phyloP scores from a whole-genome alignment of 2,888 invertebrate genomes.

The Diplazon laetatorius region DNA sequence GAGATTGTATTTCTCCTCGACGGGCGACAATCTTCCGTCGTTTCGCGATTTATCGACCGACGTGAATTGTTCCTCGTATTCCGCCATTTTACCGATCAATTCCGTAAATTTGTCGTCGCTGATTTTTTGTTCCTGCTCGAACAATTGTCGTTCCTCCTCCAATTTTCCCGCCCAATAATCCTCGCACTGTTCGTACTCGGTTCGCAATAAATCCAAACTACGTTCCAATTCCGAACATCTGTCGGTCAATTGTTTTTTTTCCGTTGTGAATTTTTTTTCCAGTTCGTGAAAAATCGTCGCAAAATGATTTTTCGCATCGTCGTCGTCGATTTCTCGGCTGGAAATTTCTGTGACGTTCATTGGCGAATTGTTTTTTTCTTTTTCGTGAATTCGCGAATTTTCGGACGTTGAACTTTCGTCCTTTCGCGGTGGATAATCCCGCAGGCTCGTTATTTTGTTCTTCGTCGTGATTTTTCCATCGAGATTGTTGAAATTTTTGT shows the following conservation, averaged over 20 bases:
- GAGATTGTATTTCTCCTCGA: slow-evolving; percentile 88
- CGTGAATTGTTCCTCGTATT: slow-evolving; percentile 90
- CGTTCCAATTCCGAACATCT: slow-evolving; percentile 88
- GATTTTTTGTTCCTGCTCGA: slow-evolving; percentile 89
- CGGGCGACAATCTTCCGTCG: slow-evolving; percentile 87
- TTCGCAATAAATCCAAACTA: slow-evolving; percentile 89
- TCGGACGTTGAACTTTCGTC: slow-evolving; percentile 67
- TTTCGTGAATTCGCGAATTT: slow-evolving; percentile 60
- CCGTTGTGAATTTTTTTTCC: slow-evolving; percentile 79
- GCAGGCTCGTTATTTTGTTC: slow-evolving; percentile 71
- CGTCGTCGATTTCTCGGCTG: slow-evolving; percentile 45
- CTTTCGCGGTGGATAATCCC: slow-evolving; percentile 79
- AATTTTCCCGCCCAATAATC: slow-evolving; percentile 93
- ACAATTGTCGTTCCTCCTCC: slow-evolving; percentile 89
- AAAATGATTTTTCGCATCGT: slow-evolving; percentile 52
- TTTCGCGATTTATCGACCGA: slow-evolving; percentile 81
- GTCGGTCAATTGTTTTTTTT: slow-evolving; percentile 81
- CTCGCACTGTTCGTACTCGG: slow-evolving; percentile 93
- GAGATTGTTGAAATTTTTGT: slow-evolving; percentile 70
- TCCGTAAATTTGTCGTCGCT: slow-evolving; percentile 90
- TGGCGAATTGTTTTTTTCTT: slow-evolving; percentile 37
- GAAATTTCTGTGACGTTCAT: slow-evolving; percentile 43
- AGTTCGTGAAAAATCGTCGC: slow-evolving; percentile 75
- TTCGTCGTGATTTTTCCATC: slow-evolving; percentile 66
- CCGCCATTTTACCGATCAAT: slow-evolving; percentile 89